These are phyloP conservation scores for Leptopterna dolabrata DNA, from an alignment of 2,888 invertebrate species.

Conservation along the genomic window DNA sequence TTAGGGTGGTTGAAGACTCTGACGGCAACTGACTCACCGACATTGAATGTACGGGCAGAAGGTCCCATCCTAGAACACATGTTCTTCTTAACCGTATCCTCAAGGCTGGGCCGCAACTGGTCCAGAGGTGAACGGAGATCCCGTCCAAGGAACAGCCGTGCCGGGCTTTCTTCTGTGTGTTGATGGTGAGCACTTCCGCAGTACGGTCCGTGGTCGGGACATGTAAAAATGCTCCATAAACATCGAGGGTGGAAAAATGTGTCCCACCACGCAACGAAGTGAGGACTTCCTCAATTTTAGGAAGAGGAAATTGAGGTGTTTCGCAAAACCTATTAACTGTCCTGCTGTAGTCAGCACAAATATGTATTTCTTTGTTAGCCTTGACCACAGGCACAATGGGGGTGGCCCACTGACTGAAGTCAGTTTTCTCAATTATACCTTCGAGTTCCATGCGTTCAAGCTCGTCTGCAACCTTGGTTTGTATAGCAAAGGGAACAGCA, in stretches of 20 bases:
- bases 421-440: neutral
- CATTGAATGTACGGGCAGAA: neutral
- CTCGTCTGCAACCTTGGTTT: neutral
- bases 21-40: neutral
- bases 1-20: neutral
- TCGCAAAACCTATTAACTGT: neutral
- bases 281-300: neutral
- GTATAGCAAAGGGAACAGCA: neutral
- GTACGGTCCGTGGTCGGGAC: neutral
- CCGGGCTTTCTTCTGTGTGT: neutral
- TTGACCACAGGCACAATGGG: neutral
- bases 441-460: neutral
- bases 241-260: neutral
- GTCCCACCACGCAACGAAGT: neutral
- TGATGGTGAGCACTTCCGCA: neutral
- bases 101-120: neutral
- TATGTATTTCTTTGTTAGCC: neutral
- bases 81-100: neutral
- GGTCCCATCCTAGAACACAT: neutral
- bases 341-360: neutral
- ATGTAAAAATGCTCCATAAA: neutral
- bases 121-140: neutral
- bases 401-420: neutral
- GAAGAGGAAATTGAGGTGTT: neutral
- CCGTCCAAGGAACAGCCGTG: neutral